phyloP scores from a whole-genome alignment of 2,113 vertebrate genomes.

The Copsychus sechellarum region DNA sequence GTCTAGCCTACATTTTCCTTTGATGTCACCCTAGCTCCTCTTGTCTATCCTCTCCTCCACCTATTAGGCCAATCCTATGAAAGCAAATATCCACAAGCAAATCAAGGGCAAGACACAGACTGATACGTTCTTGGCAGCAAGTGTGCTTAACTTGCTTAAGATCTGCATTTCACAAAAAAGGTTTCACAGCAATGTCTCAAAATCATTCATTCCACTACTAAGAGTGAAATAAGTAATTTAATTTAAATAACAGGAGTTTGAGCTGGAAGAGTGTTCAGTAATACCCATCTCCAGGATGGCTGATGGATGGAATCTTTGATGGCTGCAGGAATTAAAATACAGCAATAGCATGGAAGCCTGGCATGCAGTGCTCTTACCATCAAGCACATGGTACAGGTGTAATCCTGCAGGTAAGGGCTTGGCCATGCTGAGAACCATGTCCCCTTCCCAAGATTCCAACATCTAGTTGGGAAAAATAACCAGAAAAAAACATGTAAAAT shows the following conservation, averaged over 20 bases:
- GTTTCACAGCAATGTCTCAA: neutral
- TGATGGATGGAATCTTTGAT: neutral
- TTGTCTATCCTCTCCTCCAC: neutral
- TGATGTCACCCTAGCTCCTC: neutral
- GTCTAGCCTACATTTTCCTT: neutral
- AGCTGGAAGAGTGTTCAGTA: neutral
- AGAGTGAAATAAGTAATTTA: neutral
- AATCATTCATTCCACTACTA: neutral
- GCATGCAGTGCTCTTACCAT: conserved; percentile 73
- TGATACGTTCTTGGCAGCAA: neutral
- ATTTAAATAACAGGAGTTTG: neutral
- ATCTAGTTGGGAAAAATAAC: conserved; percentile 41
- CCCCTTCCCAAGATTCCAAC: conserved; percentile 87
- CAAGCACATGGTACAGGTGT: conserved; percentile 84
- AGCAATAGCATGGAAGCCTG: neutral
- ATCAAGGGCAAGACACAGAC: neutral
- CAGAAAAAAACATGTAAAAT: neutral
- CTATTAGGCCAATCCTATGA: neutral
- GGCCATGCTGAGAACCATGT: conserved; percentile 87
- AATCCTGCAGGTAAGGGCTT: conserved; percentile 89
- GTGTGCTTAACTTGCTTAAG: neutral
- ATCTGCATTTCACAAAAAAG: neutral
- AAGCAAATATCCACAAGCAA: neutral
- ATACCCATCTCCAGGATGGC: neutral
- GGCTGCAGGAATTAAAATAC: neutral